phyloP scores from a whole-genome alignment of 2,113 vertebrate genomes.

The Aldabrachelys gigantea region DNA sequence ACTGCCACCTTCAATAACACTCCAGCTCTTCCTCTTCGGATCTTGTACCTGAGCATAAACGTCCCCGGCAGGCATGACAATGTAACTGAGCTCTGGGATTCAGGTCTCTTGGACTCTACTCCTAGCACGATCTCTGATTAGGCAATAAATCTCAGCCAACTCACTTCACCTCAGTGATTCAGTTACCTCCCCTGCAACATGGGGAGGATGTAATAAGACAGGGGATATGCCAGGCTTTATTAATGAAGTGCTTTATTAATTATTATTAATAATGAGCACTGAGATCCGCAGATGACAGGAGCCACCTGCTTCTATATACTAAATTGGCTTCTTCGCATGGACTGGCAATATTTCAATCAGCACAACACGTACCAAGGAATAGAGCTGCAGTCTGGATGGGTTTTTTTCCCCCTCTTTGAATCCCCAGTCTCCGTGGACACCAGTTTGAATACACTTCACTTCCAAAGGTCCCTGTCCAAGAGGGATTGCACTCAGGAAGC shows the following conservation, averaged over 20 bases:
- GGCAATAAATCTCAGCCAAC: rapidly evolving
- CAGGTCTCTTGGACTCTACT: not conserved
- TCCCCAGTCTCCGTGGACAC: not conserved
- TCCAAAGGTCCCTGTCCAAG: rapidly evolving
- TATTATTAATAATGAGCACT: not conserved
- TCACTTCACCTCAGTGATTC: not conserved
- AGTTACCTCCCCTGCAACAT: not conserved
- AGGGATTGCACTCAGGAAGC: rapidly evolving
- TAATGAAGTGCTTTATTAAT: not conserved
- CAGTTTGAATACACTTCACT: not conserved
- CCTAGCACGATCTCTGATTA: not conserved
- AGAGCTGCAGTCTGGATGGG: not conserved
- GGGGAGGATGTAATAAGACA: not conserved
- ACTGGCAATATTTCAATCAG: rapidly evolving
- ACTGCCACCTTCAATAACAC: not conserved
- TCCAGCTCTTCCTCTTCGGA: not conserved
- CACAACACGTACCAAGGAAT: rapidly evolving
- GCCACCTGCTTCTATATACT: not conserved
- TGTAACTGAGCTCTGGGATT: not conserved
- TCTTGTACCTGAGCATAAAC: rapidly evolving
- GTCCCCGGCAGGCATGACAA: rapidly evolving
- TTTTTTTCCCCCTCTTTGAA: not conserved
- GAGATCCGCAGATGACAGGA: not conserved
- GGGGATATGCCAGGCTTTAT: not conserved
- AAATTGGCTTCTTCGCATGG: not conserved